Percentiles rank a stretch among this genome's conserved stretches.
Evolutionary conservation across 2,113 vertebrate species (phyloP).

Genomic region (Bagarius yarrelli): DNA sequence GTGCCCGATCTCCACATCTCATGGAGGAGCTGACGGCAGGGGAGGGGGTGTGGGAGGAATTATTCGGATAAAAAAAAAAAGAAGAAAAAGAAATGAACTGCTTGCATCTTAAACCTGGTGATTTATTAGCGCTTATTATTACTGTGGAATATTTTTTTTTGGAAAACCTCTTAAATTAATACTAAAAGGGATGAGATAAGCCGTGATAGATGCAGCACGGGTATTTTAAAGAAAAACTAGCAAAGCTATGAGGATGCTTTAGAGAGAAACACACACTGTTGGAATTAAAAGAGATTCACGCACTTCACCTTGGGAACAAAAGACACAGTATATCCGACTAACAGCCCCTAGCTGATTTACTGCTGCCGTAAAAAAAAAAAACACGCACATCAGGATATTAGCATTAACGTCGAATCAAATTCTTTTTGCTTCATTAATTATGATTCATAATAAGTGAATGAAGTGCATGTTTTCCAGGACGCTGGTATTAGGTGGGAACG

Average conservation of each 20-base stretch:
- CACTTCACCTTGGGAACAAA: slow-evolving; percentile 6
- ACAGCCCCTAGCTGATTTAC: slow-evolving; percentile 4
- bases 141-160: not conserved
- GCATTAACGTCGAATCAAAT: not conserved
- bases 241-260: not conserved
- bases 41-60: not conserved
- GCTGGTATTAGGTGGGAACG: not conserved
- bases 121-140: not conserved
- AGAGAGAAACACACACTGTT: not conserved
- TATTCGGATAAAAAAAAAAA: too few relatives aligned
- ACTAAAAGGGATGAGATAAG: not conserved
- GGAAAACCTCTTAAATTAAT: too few relatives aligned
- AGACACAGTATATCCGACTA: not conserved
- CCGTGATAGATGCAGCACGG: not conserved
- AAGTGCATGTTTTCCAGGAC: slow-evolving; percentile 23
- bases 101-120: not conserved
- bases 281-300: not conserved
- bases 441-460: slow-evolving; percentile 48
- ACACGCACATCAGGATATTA: not conserved
- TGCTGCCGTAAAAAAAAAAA: not conserved
- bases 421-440: slow-evolving; percentile 49
- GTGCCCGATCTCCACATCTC: not conserved
- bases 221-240: not conserved
- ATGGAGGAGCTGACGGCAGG: slow-evolving; percentile 6
- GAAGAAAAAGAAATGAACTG: not conserved